Conservation (phyloP, 2,113 vertebrate species). For the Hemiscyllium ocellatum region DNA sequence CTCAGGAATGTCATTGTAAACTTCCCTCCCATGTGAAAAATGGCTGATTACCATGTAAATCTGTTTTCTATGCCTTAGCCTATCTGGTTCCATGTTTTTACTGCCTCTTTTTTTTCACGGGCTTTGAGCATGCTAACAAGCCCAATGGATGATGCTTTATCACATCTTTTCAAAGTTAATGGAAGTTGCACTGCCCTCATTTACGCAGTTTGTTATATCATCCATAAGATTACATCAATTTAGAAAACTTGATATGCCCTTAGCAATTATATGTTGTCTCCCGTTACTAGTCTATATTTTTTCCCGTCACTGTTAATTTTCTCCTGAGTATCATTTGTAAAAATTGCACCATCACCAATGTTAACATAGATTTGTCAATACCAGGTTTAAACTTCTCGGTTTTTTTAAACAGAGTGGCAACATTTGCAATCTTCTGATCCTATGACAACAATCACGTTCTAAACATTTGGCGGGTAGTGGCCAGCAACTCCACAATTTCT, state of each 20-base stretch:
- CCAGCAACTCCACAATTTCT: neutral
- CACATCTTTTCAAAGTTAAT: neutral
- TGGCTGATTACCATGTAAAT: neutral
- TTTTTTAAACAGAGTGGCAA: neutral
- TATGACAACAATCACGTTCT: neutral
- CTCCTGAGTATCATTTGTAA: neutral
- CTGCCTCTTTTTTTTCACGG: neutral
- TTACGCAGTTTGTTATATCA: neutral
- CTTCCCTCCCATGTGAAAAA: neutral
- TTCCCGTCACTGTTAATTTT: neutral
- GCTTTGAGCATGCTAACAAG: neutral
- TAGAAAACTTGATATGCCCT: neutral
- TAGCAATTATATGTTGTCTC: neutral
- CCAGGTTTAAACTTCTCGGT: neutral
- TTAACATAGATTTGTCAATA: neutral
- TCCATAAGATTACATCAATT: neutral
- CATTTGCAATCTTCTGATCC: neutral
- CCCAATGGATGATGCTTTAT: neutral
- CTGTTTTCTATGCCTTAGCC: neutral
- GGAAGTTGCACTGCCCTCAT: neutral
- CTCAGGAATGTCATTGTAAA: too few relatives aligned
- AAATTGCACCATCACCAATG: neutral
- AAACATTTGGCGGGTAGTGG: neutral
- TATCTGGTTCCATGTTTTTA: neutral
- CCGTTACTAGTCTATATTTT: neutral